phyloP scores from a whole-genome alignment of 2,888 invertebrate genomes.

The Myopa testacea region DNA sequence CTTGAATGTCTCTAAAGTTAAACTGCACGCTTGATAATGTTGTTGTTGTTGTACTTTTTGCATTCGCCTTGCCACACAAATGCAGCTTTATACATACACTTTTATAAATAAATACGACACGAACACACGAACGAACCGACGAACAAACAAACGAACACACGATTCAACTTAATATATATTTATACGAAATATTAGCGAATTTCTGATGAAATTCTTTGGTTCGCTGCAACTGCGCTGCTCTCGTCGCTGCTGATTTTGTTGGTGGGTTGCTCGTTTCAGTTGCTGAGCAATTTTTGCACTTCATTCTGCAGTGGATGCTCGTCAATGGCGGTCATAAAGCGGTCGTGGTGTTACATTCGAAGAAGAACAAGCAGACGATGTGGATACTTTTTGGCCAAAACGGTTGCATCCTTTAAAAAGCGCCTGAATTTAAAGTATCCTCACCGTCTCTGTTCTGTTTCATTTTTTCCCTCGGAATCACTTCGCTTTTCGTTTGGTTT shows the following conservation, averaged over 20 bases:
- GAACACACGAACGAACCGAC: background rate
- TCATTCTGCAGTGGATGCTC: conserved; percentile 30
- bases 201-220: conserved; percentile 63
- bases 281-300: conserved; percentile 32
- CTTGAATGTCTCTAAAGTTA: conserved; percentile 36
- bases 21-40: conserved; percentile 19
- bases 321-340: background rate
- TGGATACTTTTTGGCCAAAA: too few relatives aligned
- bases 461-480: background rate
- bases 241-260: conserved; percentile 1
- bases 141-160: background rate
- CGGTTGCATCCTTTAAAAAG: too few relatives aligned
- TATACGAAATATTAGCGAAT: conserved; percentile 43
- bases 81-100: conserved; percentile 16
- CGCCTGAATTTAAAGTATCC: background rate
- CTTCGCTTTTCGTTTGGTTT: background rate
- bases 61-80: background rate
- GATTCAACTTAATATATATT: conserved; percentile 11
- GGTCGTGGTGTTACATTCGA: background rate
- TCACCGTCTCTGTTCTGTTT: background rate
- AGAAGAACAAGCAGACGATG: too few relatives aligned
- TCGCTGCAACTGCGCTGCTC: conserved; percentile 30
- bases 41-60: background rate
- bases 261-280: conserved; percentile 28
- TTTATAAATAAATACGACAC: background rate